Evolutionary conservation across 2,888 invertebrate species (phyloP).

Genomic region (Hyalella azteca): DNA sequence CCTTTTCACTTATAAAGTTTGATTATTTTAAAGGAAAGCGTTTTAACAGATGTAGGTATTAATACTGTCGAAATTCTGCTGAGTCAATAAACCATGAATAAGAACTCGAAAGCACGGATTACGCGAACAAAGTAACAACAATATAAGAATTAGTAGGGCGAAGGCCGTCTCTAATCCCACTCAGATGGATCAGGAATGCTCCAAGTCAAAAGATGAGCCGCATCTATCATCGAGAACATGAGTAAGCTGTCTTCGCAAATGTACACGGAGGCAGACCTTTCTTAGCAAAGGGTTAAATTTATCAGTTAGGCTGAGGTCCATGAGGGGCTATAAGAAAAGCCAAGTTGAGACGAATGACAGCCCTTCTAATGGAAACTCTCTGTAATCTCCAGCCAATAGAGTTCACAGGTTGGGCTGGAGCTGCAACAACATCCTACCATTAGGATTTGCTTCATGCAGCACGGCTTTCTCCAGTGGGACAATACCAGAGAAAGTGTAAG

Average conservation of each 20-base stretch:
- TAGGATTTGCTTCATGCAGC: slow-evolving; percentile 2
- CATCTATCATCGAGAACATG: slow-evolving; percentile 4
- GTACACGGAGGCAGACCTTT: neutral
- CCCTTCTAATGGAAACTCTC: slow-evolving; percentile 15
- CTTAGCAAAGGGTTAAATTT: neutral
- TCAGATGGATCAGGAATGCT: too few relatives aligned
- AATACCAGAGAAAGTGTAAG: slow-evolving; percentile 4
- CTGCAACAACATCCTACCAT: slow-evolving; percentile 13
- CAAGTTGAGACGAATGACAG: slow-evolving; percentile 4
- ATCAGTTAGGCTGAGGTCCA: slow-evolving; percentile 11
- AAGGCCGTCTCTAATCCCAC: too few relatives aligned
- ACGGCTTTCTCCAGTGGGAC: neutral
- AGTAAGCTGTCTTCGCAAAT: slow-evolving; percentile 19
- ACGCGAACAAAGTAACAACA: too few relatives aligned
- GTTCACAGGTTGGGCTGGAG: neutral
- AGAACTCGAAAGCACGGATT: too few relatives aligned
- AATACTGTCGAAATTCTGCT: too few relatives aligned
- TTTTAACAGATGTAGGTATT: too few relatives aligned
- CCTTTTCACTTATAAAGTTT: too few relatives aligned
- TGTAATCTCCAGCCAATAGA: slow-evolving; percentile 12
- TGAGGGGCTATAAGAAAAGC: neutral
- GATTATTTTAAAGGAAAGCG: too few relatives aligned
- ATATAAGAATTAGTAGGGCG: too few relatives aligned
- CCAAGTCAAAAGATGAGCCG: neutral
- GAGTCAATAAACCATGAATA: too few relatives aligned